Conservation (phyloP, 23 tunicate species). For the Trididemnum miniatum region DNA sequence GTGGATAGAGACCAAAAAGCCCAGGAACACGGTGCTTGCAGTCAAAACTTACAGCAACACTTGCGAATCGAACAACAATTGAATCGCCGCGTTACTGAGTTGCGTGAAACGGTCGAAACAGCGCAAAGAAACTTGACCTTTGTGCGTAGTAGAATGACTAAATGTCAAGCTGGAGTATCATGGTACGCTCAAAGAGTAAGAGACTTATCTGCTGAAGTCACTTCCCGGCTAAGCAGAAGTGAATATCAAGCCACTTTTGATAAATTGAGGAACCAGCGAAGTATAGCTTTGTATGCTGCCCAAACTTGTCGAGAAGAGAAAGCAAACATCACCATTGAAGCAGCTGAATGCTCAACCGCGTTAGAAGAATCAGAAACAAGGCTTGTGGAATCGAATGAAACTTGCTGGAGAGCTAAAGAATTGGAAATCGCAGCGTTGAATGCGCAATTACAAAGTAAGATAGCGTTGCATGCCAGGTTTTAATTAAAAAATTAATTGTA, state of each 20-base stretch:
- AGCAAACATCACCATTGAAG: background rate
- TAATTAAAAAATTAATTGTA: no score
- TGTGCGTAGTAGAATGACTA: background rate
- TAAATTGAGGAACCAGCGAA: background rate
- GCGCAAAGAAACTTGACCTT: background rate
- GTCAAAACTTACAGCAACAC: background rate
- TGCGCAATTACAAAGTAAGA: background rate
- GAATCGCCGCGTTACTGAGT: background rate
- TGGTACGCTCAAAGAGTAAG: background rate
- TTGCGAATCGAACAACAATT: background rate
- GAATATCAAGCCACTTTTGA: background rate
- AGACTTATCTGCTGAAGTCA: background rate
- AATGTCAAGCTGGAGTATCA: background rate
- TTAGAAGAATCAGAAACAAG: background rate
- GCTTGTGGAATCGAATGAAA: background rate
- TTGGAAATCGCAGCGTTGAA: background rate
- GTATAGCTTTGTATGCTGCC: background rate
- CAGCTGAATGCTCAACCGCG: background rate
- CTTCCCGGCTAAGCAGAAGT: background rate
- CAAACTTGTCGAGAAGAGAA: background rate
- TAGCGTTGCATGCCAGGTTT: background rate
- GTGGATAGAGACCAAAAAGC: slow-evolving; percentile 15
- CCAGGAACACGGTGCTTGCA: slow-evolving; percentile 16
- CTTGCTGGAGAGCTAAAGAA: background rate
- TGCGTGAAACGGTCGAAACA: background rate